phyloP scores from a whole-genome alignment of 2,113 vertebrate genomes.

The Tupaia tana region DNA sequence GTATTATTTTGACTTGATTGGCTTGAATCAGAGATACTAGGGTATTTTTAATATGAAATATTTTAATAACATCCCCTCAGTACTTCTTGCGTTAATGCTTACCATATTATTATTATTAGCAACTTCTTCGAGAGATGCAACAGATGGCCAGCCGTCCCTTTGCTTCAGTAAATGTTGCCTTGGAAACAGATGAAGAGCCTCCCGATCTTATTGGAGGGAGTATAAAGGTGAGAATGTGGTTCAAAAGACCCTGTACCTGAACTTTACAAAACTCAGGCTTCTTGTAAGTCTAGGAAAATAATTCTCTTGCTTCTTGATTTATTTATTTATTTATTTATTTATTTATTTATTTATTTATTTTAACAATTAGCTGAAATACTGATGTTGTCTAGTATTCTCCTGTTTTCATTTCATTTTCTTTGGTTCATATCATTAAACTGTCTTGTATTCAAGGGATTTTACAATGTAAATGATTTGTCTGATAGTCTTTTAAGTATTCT shows the following conservation, averaged over 20 bases:
- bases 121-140: slow-evolving; percentile 99
- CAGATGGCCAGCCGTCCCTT: slow-evolving; percentile 99
- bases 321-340: background rate
- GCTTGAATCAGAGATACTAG: background rate
- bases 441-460: slow-evolving; percentile 53
- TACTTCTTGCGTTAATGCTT: background rate
- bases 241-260: background rate
- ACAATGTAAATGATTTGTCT: slow-evolving; percentile 36
- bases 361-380: background rate
- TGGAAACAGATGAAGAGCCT: slow-evolving; percentile 98
- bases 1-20: background rate
- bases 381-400: background rate
- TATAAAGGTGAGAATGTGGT: slow-evolving; percentile 93
- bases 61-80: background rate
- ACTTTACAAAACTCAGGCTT: background rate
- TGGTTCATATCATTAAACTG: background rate
- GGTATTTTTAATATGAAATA: background rate
- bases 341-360: background rate
- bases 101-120: slow-evolving; percentile 85
- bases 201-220: slow-evolving; percentile 99
- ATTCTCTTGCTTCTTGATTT: no score
- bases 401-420: slow-evolving; percentile 62
- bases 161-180: slow-evolving; percentile 98
- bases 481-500: slow-evolving; percentile 59
- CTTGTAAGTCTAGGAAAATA: background rate